Percentiles rank a stretch among this genome's conserved stretches.
Evolutionary conservation across 2,888 invertebrate genomes (phyloP).

Genomic region (Erpobdella octoculata): DNA sequence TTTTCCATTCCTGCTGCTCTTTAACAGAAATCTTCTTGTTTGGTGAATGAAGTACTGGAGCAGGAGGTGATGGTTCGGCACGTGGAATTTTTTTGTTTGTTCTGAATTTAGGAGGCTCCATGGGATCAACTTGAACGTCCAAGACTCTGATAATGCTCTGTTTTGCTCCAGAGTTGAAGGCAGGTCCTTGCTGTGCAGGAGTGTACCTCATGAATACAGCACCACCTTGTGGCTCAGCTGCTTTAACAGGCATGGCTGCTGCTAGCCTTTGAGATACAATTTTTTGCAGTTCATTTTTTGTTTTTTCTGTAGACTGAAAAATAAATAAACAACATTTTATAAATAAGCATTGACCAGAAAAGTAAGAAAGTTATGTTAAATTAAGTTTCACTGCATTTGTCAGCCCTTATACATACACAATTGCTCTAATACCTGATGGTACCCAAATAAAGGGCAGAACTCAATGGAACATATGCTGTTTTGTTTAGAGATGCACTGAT

Average conservation of each 20-base stretch:
- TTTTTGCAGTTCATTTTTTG: slow-evolving; percentile 76
- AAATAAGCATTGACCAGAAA: no score
- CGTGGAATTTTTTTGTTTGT: slow-evolving; percentile 98
- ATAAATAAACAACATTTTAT: no score
- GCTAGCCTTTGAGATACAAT: slow-evolving; percentile 72
- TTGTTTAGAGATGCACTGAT: no score
- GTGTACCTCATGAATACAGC: slow-evolving; percentile 93
- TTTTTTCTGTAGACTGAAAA: slow-evolving; percentile 90
- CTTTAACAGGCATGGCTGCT: slow-evolving; percentile 89
- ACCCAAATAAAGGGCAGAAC: no score
- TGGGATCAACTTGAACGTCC: slow-evolving; percentile 86
- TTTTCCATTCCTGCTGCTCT: slow-evolving; percentile 98
- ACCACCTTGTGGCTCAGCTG: slow-evolving; percentile 83
- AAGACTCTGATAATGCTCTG: slow-evolving; percentile 93
- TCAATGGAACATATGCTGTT: no score
- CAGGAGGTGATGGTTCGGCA: slow-evolving; percentile 95
- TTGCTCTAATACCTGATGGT: no score
- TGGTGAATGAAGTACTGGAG: slow-evolving; percentile 95
- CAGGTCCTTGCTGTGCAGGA: slow-evolving; percentile 88
- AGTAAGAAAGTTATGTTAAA: no score
- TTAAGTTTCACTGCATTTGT: no score
- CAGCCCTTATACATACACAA: no score
- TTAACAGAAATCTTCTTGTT: slow-evolving; percentile 91
- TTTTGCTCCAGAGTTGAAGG: slow-evolving; percentile 90
- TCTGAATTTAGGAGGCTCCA: slow-evolving; percentile 96